These are phyloP conservation scores for Alosa alosa DNA, from an alignment of 2,113 vertebrate genomes.

Conservation along the genomic window DNA sequence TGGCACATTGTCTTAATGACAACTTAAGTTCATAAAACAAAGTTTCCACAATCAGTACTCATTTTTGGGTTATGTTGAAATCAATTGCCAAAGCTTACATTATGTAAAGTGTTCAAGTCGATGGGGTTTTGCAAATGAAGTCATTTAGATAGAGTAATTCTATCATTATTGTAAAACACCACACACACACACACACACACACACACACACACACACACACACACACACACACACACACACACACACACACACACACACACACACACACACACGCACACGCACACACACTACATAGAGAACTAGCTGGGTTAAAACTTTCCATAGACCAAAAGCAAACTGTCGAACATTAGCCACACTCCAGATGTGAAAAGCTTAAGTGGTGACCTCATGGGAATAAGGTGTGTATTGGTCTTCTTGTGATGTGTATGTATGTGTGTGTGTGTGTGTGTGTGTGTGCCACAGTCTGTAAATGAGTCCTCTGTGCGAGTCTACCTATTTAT, in stretches of 20 bases:
- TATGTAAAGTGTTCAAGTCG: not conserved
- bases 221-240: not conserved
- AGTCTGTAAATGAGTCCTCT: too few species aligned
- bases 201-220: not conserved
- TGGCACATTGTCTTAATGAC: too few species aligned
- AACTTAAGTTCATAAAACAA: not conserved
- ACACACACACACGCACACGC: not conserved
- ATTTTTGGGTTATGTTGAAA: not conserved
- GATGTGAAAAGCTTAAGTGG: not conserved
- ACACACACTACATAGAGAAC: not conserved
- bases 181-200: not conserved
- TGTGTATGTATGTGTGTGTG: conserved; percentile 28
- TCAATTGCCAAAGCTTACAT: not conserved
- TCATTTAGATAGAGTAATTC: too few species aligned
- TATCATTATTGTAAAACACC: not conserved
- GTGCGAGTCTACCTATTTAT: conserved; percentile 26
- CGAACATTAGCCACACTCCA: not conserved
- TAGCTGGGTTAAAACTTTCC: not conserved
- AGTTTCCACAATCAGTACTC: not conserved
- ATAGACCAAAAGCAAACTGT: not conserved
- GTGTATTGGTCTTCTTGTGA: conserved; percentile 24
- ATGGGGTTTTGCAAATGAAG: too few species aligned
- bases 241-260: not conserved
- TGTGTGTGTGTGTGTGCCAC: not conserved
- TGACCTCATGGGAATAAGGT: not conserved